Base-by-base conservation (phyloP, 2,113 vertebrate genomes). In the Tamias sibiricus region DNA sequence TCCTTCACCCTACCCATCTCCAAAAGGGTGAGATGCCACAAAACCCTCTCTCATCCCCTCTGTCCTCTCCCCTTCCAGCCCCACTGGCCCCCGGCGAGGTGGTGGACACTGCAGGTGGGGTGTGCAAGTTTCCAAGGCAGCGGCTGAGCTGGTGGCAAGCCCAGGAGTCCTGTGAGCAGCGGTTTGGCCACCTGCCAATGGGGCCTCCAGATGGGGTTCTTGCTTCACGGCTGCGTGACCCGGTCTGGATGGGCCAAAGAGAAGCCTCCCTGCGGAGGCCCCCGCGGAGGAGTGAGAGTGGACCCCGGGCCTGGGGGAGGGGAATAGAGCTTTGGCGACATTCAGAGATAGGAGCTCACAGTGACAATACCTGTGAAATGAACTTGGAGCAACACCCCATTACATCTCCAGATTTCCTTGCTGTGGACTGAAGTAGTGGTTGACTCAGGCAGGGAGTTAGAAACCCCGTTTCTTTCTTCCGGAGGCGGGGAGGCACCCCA, bases 121-220 rank as follows among this genome's bases (percentile, higher is more conserved):
- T 98, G 37, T 99, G 99, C 4, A 99, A 98, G 52, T 98, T 99
- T 0, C 97, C 98, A 54, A 81, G 96, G 14, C 98, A 98, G 11
- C 98, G 98, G 2, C 90, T 99, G 93, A 98, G 98, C 97, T 99
- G 99, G 98, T 98, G 98, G 98, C 95, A 98, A 0, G 99, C 99
- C 4, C 97, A 98, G 37, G 98, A 98, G 74, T 98, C 97, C 97
- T 99, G 99, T 20, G 98, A 98, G 11, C 98, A 98, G 19, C 98
- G 54, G 85, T 99, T 99, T 96, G 98, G 99, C 59, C 98, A 97
- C 83, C 86, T 99, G 66, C 97, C 95, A 20, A 86, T 89, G 59
- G 98, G 91, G 4, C 92, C 87, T 74, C 64, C 42, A 7, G 97
- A 97, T 13, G 87, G 95, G 0, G 97, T 97, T 6, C 88, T 96